These are phyloP conservation scores for Ceratothoa steindachneri DNA, from an alignment of 2,888 invertebrate species.

Conservation along the genomic window DNA sequence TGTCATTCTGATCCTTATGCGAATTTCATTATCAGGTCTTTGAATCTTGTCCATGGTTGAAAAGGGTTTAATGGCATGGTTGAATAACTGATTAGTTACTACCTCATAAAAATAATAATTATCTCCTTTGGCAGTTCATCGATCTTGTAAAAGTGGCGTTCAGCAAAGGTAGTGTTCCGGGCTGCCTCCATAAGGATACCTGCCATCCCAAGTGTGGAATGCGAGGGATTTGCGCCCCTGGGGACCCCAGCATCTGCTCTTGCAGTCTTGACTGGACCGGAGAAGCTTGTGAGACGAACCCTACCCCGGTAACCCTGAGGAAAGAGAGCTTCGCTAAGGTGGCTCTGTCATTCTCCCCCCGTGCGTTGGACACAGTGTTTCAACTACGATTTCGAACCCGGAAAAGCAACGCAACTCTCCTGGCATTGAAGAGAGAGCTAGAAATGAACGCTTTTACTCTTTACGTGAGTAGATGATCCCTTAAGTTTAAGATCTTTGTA, in stretches of 20 bases:
- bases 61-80: too few species aligned
- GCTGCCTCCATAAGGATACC: slow-evolving; percentile 56
- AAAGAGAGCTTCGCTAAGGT: slow-evolving; percentile 26
- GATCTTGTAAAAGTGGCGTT: slow-evolving; percentile 74
- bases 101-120: too few species aligned
- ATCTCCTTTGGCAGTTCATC: too few species aligned
- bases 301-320: slow-evolving; percentile 21
- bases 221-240: slow-evolving; percentile 25
- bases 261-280: slow-evolving; percentile 32
- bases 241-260: slow-evolving; percentile 8
- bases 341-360: slow-evolving; percentile 26
- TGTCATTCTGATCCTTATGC: too few species aligned
- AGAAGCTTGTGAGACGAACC: slow-evolving; percentile 16
- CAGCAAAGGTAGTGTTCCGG: slow-evolving; percentile 66
- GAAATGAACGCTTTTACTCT: not conserved
- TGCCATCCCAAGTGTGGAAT: slow-evolving; percentile 27
- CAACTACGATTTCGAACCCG: slow-evolving; percentile 27
- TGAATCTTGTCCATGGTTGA: too few species aligned
- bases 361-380: slow-evolving; percentile 20
- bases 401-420: slow-evolving; percentile 18
- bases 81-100: too few species aligned
- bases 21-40: too few species aligned
- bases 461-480: slow-evolving; percentile 10
- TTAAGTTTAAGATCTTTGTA: too few species aligned
- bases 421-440: slow-evolving; percentile 13